These are phyloP conservation scores for Pheosia tremula DNA, from an alignment of 2,888 invertebrate genomes.

Conservation along the genomic window DNA sequence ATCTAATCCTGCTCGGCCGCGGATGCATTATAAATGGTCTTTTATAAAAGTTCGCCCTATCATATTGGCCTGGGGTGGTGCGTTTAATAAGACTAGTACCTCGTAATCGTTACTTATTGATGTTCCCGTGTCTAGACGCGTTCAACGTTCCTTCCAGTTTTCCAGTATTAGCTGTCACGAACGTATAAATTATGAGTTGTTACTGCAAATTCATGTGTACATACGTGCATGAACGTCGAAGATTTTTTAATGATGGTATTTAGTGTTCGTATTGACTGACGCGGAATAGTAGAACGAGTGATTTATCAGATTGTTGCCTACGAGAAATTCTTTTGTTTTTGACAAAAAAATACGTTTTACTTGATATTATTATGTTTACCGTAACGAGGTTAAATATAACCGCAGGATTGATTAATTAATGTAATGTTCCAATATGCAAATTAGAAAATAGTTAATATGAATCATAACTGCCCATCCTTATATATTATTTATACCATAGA, in stretches of 20 bases:
- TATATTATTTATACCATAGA: too few relatives aligned
- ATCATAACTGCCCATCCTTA: too few relatives aligned
- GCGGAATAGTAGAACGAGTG: constrained; percentile 24
- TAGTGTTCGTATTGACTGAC: constrained; percentile 36
- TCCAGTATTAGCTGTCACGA: constrained; percentile 73
- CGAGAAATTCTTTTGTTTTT: constrained; percentile 3
- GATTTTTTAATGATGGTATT: constrained; percentile 48
- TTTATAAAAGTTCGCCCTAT: constrained; percentile 64
- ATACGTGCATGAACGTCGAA: constrained; percentile 22
- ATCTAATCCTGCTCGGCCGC: constrained; percentile 74
- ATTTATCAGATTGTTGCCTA: constrained; percentile 10
- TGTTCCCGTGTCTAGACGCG: constrained; percentile 67
- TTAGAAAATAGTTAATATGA: too few relatives aligned
- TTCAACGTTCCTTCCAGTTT: constrained; percentile 52
- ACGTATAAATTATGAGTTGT: constrained; percentile 59
- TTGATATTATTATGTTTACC: too few relatives aligned
- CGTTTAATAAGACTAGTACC: constrained; percentile 63
- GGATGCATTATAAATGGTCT: constrained; percentile 73
- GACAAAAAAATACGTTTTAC: too few relatives aligned
- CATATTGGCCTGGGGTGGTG: constrained; percentile 57
- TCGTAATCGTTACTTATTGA: constrained; percentile 73
- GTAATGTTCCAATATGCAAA: too few relatives aligned
- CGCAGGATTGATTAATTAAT: too few relatives aligned
- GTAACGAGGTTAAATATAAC: too few relatives aligned
- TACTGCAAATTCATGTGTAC: constrained; percentile 55